These are phyloP conservation scores for Mandrillus leucophaeus DNA, from an alignment of 2,113 vertebrate species.

Conservation along the genomic window DNA sequence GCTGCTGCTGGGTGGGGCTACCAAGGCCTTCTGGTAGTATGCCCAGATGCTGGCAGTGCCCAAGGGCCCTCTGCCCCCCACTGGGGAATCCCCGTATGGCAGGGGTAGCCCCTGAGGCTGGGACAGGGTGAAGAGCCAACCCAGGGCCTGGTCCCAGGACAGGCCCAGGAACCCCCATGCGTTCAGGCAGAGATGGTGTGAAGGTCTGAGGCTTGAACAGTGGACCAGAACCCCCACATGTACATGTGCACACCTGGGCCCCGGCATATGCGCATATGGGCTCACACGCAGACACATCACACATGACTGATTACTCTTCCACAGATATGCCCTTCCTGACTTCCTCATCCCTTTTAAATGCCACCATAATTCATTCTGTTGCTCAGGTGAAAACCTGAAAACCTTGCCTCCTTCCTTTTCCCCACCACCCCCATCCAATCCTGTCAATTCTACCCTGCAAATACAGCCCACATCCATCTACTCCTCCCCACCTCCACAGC, in stretches of 20 bases:
- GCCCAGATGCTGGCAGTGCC: slow-evolving; percentile 57
- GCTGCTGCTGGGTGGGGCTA: slow-evolving; percentile 55
- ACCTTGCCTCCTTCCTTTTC: not conserved
- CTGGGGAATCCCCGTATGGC: slow-evolving; percentile 48
- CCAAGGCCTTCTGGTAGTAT: slow-evolving; percentile 32
- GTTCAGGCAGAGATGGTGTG: not conserved
- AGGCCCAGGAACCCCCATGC: not conserved
- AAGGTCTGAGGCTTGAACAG: not conserved
- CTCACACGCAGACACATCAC: not conserved
- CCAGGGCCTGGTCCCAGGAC: not conserved
- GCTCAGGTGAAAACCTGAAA: not conserved
- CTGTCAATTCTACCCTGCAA: not conserved
- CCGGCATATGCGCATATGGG: not conserved
- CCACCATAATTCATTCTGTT: slow-evolving; percentile 17
- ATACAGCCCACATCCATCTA: not conserved
- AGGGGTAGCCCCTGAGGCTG: not conserved
- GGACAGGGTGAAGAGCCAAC: not conserved
- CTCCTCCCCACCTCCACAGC: not conserved
- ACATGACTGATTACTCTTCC: not conserved
- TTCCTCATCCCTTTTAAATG: slow-evolving; percentile 20
- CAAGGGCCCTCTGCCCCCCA: not conserved
- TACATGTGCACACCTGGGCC: not conserved
- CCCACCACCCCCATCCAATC: not conserved
- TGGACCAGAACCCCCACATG: not conserved
- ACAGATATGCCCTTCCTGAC: not conserved